phyloP scores from a whole-genome alignment of 2,888 invertebrate species.

The Parasteatoda lunata region DNA sequence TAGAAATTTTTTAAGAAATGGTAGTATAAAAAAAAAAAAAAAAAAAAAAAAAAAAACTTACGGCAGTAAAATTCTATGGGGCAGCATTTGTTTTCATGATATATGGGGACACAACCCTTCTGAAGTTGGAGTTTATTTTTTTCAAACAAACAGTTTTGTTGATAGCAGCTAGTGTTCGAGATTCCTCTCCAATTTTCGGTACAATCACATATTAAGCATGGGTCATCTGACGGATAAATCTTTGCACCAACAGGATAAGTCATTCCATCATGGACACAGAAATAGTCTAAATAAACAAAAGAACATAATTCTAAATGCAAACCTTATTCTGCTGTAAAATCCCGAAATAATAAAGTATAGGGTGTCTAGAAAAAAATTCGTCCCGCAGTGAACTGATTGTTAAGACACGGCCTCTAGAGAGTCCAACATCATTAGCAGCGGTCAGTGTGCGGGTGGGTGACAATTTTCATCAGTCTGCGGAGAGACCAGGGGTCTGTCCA shows the following conservation, averaged over 20 bases:
- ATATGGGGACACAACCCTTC: constrained; percentile 68
- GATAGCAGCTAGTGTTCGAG: constrained; percentile 51
- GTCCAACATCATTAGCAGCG: too few relatives aligned
- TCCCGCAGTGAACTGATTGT: too few relatives aligned
- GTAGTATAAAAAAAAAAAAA: neutral
- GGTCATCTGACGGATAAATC: constrained; percentile 66
- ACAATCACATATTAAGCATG: constrained; percentile 67
- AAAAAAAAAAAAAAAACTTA: constrained; percentile 45
- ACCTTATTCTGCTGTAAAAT: too few relatives aligned
- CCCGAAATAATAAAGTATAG: too few relatives aligned
- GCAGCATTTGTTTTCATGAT: constrained; percentile 69
- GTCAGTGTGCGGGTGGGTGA: too few relatives aligned
- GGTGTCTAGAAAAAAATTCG: too few relatives aligned
- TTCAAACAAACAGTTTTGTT: constrained; percentile 60
- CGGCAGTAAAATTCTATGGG: constrained; percentile 70
- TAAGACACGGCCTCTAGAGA: too few relatives aligned
- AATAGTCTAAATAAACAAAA: neutral
- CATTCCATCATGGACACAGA: constrained; percentile 50
- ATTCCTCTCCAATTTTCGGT: constrained; percentile 64
- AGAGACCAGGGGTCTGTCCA: too few relatives aligned
- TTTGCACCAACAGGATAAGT: constrained; percentile 64
- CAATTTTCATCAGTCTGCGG: too few relatives aligned
- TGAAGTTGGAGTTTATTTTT: constrained; percentile 26
- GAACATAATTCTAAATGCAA: too few relatives aligned
- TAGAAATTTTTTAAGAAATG: too few relatives aligned